Percentiles rank a stretch among this genome's conserved stretches.
Conservation (phyloP, 1,140 invertebrate genomes). For the Rhynchophorus ferrugineus region DNA sequence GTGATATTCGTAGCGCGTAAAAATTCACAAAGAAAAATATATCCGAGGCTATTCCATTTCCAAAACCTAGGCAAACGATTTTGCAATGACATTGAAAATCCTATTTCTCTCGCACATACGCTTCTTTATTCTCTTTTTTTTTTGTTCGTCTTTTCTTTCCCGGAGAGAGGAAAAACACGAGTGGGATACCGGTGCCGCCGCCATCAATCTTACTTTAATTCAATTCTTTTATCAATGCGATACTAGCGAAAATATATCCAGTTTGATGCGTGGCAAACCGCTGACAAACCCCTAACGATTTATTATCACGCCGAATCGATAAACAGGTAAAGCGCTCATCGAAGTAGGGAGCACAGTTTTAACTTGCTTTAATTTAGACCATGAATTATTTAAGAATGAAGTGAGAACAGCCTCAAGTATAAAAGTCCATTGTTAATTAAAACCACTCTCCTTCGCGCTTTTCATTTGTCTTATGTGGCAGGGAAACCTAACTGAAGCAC, state of each 20-base stretch:
- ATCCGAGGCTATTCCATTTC: background rate
- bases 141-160: too few relatives aligned
- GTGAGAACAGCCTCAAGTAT: too few relatives aligned
- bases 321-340: conserved; percentile 2
- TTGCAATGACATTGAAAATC: background rate
- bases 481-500: too few relatives aligned
- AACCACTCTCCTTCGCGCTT: too few relatives aligned
- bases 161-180: background rate
- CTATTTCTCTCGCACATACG: background rate
- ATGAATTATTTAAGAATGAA: too few relatives aligned
- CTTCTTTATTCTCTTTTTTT: too few relatives aligned
- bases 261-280: conserved; percentile 6
- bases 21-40: background rate
- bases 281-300: conserved; percentile 1
- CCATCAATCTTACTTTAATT: conserved; percentile 9
- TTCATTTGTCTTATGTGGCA: too few relatives aligned
- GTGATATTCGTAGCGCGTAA: background rate
- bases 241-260: conserved; percentile 6
- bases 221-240: conserved; percentile 9
- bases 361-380: too few relatives aligned
- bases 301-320: conserved; percentile 2
- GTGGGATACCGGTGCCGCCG: background rate
- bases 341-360: too few relatives aligned
- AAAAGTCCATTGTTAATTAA: too few relatives aligned
- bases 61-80: background rate